Evolutionary conservation across 2,888 invertebrate species (phyloP).

Genomic region (Chrysomela aeneicollis): DNA sequence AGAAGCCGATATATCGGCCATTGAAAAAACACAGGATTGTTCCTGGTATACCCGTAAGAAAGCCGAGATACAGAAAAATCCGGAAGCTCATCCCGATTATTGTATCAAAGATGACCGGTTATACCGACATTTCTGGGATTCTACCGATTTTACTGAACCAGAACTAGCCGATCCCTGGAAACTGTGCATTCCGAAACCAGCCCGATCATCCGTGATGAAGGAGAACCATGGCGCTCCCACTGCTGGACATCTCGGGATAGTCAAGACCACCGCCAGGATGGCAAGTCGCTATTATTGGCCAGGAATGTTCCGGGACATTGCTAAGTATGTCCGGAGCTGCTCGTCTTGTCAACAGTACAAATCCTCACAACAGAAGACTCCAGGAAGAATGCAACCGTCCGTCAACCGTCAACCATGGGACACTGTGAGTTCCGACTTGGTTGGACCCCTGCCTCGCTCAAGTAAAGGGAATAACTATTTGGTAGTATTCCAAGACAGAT

Average conservation of each 20-base stretch:
- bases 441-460: slow-evolving; percentile 23
- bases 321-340: slow-evolving; percentile 43
- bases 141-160: slow-evolving; percentile 15
- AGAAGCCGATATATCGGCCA: not conserved
- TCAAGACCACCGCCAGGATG: slow-evolving; percentile 34
- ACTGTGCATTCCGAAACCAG: slow-evolving; percentile 15
- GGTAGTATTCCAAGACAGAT: slow-evolving; percentile 37
- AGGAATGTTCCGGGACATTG: slow-evolving; percentile 43
- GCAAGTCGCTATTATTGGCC: slow-evolving; percentile 47
- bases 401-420: slow-evolving; percentile 5
- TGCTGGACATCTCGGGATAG: slow-evolving; percentile 30
- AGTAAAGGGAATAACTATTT: slow-evolving; percentile 28
- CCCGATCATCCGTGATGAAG: not conserved
- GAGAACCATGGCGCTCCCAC: slow-evolving; percentile 20
- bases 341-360: slow-evolving; percentile 43
- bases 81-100: slow-evolving; percentile 12
- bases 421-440: slow-evolving; percentile 10
- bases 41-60: slow-evolving; percentile 11
- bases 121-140: slow-evolving; percentile 20
- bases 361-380: slow-evolving; percentile 27
- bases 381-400: slow-evolving; percentile 39
- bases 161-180: slow-evolving; percentile 28
- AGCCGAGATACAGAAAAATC: not conserved
- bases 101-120: slow-evolving; percentile 1
- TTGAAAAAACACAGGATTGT: not conserved